Evolutionary conservation across 2,888 invertebrate species (phyloP).

Genomic region (Lutraria lutraria): DNA sequence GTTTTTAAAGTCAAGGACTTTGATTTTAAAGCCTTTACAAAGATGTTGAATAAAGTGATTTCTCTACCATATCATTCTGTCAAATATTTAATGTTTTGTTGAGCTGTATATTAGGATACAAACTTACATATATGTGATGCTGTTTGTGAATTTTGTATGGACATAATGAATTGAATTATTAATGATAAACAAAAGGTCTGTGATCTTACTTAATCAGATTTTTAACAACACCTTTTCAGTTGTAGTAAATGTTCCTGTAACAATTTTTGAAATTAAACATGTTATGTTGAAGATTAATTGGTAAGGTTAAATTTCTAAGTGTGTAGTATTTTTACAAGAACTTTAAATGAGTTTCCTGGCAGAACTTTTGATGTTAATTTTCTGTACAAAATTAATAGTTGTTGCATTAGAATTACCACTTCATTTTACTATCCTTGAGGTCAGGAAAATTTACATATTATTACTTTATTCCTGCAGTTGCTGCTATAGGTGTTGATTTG

Average conservation of each 20-base stretch:
- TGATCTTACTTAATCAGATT: background rate
- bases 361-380: no score
- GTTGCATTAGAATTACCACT: no score
- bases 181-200: constrained; percentile 13
- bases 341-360: no score
- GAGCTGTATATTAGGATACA: background rate
- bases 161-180: background rate
- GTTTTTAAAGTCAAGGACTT: background rate
- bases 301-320: no score
- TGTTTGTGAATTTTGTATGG: background rate
- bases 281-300: no score
- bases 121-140: background rate
- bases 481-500: no score
- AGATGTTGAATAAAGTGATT: background rate
- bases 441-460: no score
- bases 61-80: background rate
- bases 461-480: no score
- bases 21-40: background rate
- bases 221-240: background rate
- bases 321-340: no score
- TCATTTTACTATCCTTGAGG: no score
- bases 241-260: background rate
- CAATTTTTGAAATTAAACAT: no score
- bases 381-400: no score
- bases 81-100: background rate